phyloP scores from a whole-genome alignment of 2,888 invertebrate genomes.

The Melipona beecheii region DNA sequence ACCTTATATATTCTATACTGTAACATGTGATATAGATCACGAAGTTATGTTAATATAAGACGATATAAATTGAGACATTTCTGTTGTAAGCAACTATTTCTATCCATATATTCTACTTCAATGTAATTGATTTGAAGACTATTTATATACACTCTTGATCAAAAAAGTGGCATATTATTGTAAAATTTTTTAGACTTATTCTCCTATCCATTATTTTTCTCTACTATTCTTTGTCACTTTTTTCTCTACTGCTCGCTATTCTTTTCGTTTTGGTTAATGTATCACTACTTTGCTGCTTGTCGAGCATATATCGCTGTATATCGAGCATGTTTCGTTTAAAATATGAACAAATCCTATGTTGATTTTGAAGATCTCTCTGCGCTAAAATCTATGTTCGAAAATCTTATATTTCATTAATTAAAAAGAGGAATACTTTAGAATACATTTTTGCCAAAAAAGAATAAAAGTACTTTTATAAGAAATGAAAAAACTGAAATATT shows the following conservation, averaged over 20 bases:
- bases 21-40: no score
- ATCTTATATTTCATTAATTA: not conserved
- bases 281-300: not conserved
- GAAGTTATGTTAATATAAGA: no score
- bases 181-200: not conserved
- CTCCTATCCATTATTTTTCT: not conserved
- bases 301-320: not conserved
- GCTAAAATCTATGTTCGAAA: not conserved
- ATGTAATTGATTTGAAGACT: no score
- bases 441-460: no score
- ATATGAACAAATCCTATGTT: not conserved
- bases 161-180: not conserved
- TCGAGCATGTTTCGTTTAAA: not conserved
- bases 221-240: not conserved
- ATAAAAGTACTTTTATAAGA: no score
- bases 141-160: no score
- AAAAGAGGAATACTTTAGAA: no score
- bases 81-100: no score
- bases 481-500: no score
- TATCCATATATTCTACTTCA: no score
- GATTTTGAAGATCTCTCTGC: not conserved
- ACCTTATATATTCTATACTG: no score
- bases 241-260: not conserved
- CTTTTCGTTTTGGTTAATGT: conserved; percentile 1
- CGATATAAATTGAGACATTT: no score